Conservation (phyloP, 2,888 invertebrate genomes). For the Sminthurides aquaticus region DNA sequence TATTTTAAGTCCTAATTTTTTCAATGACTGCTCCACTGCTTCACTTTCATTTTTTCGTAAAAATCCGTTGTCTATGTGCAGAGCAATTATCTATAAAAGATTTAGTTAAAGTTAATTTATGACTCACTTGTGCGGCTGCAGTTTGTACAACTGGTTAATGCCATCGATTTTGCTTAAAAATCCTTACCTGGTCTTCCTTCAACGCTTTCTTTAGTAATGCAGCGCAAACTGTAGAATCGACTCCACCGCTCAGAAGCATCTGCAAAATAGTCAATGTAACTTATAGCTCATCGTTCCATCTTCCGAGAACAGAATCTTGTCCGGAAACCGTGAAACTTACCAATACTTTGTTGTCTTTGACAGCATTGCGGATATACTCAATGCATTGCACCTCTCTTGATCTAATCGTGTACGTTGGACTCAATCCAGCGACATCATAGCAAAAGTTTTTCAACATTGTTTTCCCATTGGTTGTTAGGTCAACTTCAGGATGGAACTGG, state of each 20-base stretch:
- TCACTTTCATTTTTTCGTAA: constrained; percentile 94
- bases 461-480: constrained; percentile 83
- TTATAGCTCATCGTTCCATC: neutral
- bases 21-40: constrained; percentile 74
- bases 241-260: constrained; percentile 93
- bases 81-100: constrained; percentile 65
- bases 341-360: constrained; percentile 85
- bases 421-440: constrained; percentile 78
- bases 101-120: neutral
- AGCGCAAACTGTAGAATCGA: constrained; percentile 99
- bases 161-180: constrained; percentile 1
- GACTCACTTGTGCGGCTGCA: too few relatives aligned
- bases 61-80: constrained; percentile 98
- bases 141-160: too few relatives aligned
- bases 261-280: constrained; percentile 48
- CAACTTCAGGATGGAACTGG: constrained; percentile 98
- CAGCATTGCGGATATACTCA: constrained; percentile 79
- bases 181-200: constrained; percentile 63
- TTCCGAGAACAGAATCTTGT: neutral
- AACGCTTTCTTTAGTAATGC: constrained; percentile 87
- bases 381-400: constrained; percentile 83
- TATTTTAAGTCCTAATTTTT: constrained; percentile 67
- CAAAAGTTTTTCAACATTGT: constrained; percentile 91
- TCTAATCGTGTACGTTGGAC: constrained; percentile 79
- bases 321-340: constrained; percentile 61